Evolutionary conservation across 2,888 invertebrate genomes (phyloP).

Genomic region (Machimus rusticus): DNA sequence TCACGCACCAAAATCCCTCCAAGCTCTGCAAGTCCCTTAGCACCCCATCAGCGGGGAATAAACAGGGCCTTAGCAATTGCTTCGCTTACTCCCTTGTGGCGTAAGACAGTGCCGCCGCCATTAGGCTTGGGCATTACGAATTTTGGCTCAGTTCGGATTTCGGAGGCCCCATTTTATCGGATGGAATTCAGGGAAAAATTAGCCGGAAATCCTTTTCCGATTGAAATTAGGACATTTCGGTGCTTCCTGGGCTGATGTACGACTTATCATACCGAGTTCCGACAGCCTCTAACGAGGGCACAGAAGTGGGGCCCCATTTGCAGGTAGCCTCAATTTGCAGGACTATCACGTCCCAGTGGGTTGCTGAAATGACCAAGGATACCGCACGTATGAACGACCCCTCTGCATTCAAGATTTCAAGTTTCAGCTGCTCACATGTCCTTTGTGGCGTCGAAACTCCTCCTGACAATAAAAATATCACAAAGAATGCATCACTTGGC

Average conservation of each 20-base stretch:
- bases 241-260: background rate
- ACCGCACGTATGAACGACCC: background rate
- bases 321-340: background rate
- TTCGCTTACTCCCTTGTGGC: background rate
- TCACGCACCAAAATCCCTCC: conserved; percentile 7
- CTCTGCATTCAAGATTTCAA: background rate
- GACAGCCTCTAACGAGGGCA: background rate
- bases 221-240: background rate
- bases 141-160: background rate
- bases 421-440: background rate
- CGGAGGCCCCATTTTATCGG: background rate
- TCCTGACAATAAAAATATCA: background rate
- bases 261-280: background rate
- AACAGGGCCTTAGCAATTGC: background rate
- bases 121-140: background rate
- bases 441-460: background rate
- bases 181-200: background rate
- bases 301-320: background rate
- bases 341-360: background rate
- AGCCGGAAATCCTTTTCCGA: background rate
- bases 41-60: background rate
- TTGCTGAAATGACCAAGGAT: background rate
- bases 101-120: background rate
- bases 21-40: background rate
- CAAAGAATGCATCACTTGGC: background rate